Percentiles rank a stretch among this genome's conserved stretches.
Evolutionary conservation across 1,140 invertebrate species (phyloP).

Genomic region (Mya arenaria): DNA sequence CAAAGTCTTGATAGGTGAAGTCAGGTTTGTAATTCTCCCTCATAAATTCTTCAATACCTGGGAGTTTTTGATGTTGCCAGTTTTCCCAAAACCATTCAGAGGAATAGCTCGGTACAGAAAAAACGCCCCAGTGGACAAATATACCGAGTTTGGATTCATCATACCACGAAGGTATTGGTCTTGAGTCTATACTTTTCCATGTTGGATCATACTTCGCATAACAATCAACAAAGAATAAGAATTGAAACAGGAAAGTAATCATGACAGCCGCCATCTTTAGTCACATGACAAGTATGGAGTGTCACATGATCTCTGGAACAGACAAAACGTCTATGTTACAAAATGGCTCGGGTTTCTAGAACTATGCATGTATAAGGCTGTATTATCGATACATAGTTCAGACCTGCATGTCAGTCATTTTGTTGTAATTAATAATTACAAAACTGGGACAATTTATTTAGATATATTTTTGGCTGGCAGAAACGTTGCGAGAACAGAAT

Average conservation of each 20-base stretch:
- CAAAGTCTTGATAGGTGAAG: constrained; percentile 73
- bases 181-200: constrained; percentile 41
- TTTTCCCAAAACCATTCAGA: constrained; percentile 73
- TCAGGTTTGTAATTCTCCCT: constrained; percentile 66
- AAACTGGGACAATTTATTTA: too few species aligned
- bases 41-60: constrained; percentile 64
- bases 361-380: too few species aligned
- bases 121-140: constrained; percentile 79
- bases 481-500: too few species aligned
- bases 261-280: neutral
- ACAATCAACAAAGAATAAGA: neutral
- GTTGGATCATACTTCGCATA: constrained; percentile 57
- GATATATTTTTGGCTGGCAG: too few species aligned
- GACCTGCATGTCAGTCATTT: too few species aligned
- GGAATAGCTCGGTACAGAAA: constrained; percentile 75
- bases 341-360: too few species aligned
- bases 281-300: neutral
- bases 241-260: neutral
- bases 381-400: too few species aligned
- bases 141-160: constrained; percentile 79
- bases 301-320: neutral
- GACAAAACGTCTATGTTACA: too few species aligned
- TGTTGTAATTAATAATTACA: too few species aligned
- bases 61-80: constrained; percentile 64
- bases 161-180: constrained; percentile 71